These are phyloP conservation scores for Chrysotoxum bicinctum DNA, from an alignment of 2,888 invertebrate species.

Conservation along the genomic window DNA sequence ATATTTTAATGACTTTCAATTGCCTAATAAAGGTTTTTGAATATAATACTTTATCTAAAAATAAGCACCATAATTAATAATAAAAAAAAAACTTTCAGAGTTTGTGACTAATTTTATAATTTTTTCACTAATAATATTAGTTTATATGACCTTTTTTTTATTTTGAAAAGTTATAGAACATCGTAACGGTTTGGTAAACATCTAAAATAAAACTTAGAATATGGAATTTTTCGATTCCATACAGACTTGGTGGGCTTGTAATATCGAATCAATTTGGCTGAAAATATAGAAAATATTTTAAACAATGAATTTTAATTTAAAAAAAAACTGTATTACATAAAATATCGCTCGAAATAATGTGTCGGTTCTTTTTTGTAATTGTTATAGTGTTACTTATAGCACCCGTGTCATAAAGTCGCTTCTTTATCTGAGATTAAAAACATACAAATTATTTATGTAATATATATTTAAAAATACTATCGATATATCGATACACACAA, in stretches of 20 bases:
- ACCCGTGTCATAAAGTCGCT: constrained; percentile 41
- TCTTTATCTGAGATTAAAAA: constrained; percentile 33
- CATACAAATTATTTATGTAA: neutral
- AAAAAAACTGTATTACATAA: constrained; percentile 2
- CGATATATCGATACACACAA: no score
- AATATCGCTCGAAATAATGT: constrained; percentile 17
- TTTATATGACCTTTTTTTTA: no score
- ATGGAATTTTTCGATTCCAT: neutral
- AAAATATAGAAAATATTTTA: neutral
- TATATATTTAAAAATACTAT: neutral
- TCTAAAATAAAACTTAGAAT: constrained; percentile 20
- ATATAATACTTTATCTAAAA: no score
- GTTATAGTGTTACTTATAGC: constrained; percentile 17
- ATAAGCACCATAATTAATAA: no score
- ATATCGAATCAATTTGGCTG: constrained; percentile 34
- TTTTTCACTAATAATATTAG: no score
- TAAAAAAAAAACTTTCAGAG: no score
- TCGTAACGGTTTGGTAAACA: constrained; percentile 28
- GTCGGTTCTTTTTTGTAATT: constrained; percentile 27
- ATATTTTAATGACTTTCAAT: no score
- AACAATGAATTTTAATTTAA: neutral
- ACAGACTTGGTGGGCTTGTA: constrained; percentile 48
- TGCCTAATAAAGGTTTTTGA: no score
- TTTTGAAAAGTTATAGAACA: no score
- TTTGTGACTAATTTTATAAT: no score